phyloP scores from a whole-genome alignment of 2,797 vertebrate genomes.

The Sarcoramphus papa region DNA sequence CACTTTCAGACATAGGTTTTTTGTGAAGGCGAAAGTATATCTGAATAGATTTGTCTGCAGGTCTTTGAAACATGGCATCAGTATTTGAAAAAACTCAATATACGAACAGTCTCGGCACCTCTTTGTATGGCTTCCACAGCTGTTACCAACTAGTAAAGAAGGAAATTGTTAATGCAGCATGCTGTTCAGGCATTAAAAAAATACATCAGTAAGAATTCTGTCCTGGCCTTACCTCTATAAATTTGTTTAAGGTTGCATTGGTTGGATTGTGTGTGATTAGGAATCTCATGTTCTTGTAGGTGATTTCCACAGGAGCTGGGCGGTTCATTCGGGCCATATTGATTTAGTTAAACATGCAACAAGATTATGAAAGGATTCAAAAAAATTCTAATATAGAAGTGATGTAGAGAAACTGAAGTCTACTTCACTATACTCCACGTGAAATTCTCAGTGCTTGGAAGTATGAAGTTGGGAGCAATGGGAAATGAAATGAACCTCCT shows the following conservation, averaged over 20 bases:
- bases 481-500: constrained; percentile 80
- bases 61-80: neutral
- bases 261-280: constrained; percentile 99
- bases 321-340: constrained; percentile 99
- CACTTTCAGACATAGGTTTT: neutral
- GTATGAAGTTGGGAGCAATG: constrained; percentile 70
- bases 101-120: neutral
- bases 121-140: neutral
- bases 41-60: neutral
- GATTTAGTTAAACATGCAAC: constrained; percentile 72
- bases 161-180: neutral
- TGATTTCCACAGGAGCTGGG: constrained; percentile 99
- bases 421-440: constrained; percentile 80
- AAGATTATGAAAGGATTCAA: constrained; percentile 58
- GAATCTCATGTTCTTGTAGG: constrained; percentile 99
- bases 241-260: constrained; percentile 98
- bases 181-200: neutral
- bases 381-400: constrained; percentile 70
- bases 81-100: neutral
- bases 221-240: constrained; percentile 90
- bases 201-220: neutral
- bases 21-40: neutral
- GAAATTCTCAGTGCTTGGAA: constrained; percentile 81
- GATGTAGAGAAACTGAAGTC: constrained; percentile 71
- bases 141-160: neutral